Evolutionary conservation across 2,113 vertebrate genomes (phyloP).

Genomic region (Nannobrachium achirus): DNA sequence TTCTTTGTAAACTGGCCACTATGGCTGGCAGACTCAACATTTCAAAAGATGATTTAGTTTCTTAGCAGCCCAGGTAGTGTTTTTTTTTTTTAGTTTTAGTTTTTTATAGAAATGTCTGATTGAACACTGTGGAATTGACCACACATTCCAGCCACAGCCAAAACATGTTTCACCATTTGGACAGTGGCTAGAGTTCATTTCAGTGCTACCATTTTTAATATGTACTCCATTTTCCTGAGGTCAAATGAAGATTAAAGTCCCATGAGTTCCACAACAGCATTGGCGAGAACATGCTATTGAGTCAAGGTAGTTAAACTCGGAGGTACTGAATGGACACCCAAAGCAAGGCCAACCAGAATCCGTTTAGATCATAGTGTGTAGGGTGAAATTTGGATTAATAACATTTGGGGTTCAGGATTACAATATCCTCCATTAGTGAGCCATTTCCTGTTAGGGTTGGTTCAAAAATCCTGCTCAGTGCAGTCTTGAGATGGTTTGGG

Average conservation of each 20-base stretch:
- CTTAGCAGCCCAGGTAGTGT: conserved; percentile 59
- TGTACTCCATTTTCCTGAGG: conserved; percentile 9
- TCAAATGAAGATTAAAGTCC: conserved; percentile 22
- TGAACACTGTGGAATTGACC: conserved; percentile 43
- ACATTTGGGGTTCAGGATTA: conserved; percentile 8
- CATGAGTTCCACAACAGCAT: conserved; percentile 36
- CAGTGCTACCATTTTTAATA: not conserved
- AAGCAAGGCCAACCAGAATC: conserved; percentile 36
- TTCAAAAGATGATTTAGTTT: conserved; percentile 33
- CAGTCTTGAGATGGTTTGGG: conserved; percentile 16
- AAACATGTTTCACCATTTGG: conserved; percentile 36
- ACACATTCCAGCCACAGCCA: conserved; percentile 36
- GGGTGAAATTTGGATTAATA: conserved; percentile 20
- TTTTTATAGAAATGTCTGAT: conserved; percentile 38
- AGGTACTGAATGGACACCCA: conserved; percentile 31
- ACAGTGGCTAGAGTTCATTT: conserved; percentile 3
- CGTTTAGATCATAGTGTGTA: conserved; percentile 47
- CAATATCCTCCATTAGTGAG: conserved; percentile 36
- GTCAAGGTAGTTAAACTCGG: conserved; percentile 28
- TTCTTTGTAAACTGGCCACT: conserved; percentile 63
- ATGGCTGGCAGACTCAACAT: conserved; percentile 35
- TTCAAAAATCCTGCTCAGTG: conserved; percentile 13
- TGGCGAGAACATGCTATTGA: conserved; percentile 61
- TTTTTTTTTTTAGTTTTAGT: too few species aligned
- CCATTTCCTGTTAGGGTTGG: conserved; percentile 18